Base-by-base conservation (phyloP, 2,888 invertebrate genomes). In the Xestia sexstrigata region DNA sequence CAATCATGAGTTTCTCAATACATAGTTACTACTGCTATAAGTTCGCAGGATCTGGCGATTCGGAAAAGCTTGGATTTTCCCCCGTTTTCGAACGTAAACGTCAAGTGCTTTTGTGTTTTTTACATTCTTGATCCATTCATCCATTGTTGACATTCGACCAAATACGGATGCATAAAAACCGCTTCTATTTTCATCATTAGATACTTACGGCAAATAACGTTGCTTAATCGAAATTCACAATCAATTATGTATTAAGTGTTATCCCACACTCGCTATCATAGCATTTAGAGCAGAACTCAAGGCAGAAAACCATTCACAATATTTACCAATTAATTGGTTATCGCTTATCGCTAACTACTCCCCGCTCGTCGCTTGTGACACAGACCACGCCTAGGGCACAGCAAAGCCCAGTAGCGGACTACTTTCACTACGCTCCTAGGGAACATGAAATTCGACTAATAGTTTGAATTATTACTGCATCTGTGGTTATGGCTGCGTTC, bases 391-490 rank as follows among this genome's bases (percentile, higher is more conserved):
- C 78, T 78, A 84, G 74, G 87, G 88, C 90, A 81, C 83, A 87
- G 89, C 92, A 92, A 96, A 96, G 95, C 95, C 96, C 96, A 94
- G 96, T 96, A 96, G 96, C 96, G 88, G 86, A 85, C 93, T 90
- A 95, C 96, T 96, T 96, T 96, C 96, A 95, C 96, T 94, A 91
- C 85, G 89, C 90, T 90, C 91, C 91, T 90, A 90, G 91, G 91
- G 92, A 95, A 96, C 96, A 95, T 94, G 95, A 96, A 96, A 93
- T 95, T 95, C 95, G 95, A 96, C 96, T 95, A 96, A 96, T 96
- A 94, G 94, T 94, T 94, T 95, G 94, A 96, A 93, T 95, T 96
- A 96, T 95, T 94, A 88, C 86, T 91, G 91, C 90, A 89, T 90
- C 86, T 90, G 87, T 88, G 81, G 81, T 87, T 85, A 87, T 86